Conservation (phyloP, 2,113 vertebrate genomes). For the Stomatorhinus ivindoensis region DNA sequence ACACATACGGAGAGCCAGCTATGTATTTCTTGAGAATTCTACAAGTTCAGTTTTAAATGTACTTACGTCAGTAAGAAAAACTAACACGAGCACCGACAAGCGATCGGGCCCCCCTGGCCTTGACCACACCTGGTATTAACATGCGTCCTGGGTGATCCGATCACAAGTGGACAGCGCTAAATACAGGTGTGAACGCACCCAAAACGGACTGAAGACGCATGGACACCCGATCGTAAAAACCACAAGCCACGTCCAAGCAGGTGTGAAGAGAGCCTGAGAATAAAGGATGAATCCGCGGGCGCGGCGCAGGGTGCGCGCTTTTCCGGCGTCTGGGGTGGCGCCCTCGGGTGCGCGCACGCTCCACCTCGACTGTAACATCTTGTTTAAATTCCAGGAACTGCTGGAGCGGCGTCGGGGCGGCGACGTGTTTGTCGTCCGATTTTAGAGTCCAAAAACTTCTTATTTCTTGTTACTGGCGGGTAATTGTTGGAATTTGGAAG, state of each 20-base stretch:
- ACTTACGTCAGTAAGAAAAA: background rate
- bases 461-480: background rate
- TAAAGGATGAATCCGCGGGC: background rate
- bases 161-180: too few species aligned
- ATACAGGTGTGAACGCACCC: background rate
- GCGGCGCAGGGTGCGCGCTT: background rate
- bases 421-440: background rate
- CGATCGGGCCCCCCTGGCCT: too few species aligned
- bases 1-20: background rate
- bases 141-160: background rate
- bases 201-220: background rate
- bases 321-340: background rate
- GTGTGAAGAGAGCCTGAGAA: too few species aligned
- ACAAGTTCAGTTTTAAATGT: background rate
- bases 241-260: too few species aligned
- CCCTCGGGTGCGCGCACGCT: background rate
- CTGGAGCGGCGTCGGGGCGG: background rate
- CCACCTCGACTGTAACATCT: background rate
- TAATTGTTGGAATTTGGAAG: background rate
- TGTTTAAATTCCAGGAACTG: background rate
- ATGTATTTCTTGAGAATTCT: background rate
- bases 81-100: background rate
- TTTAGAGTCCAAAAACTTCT: background rate
- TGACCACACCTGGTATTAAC: background rate
- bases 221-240: too few species aligned